Evolutionary conservation across 1,140 invertebrate species (phyloP).

Genomic region (Pseudoatta argentina): DNA sequence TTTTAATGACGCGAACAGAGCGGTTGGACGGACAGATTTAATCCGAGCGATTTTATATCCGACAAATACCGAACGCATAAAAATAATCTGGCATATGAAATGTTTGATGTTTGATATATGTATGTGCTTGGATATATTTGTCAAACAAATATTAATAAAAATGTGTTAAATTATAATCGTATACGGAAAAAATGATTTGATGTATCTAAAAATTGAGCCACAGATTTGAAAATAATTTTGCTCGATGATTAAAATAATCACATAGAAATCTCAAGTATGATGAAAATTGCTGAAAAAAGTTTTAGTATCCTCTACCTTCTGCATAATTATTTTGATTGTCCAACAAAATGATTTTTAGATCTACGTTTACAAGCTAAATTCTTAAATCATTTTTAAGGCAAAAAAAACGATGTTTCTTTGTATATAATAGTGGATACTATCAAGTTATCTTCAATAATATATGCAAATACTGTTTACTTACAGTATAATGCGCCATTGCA

Average conservation of each 20-base stretch:
- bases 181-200: no score
- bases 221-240: no score
- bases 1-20: constrained; percentile 37
- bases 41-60: background rate
- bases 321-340: no score
- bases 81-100: constrained; percentile 26
- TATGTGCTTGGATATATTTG: background rate
- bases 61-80: background rate
- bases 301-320: no score
- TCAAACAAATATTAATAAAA: constrained; percentile 19
- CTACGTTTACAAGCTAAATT: no score
- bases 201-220: no score
- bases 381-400: no score
- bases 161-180: background rate
- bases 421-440: background rate
- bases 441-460: background rate
- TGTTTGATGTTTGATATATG: background rate
- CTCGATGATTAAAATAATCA: no score
- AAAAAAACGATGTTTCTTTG: no score
- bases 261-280: no score
- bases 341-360: no score
- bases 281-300: no score
- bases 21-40: constrained; percentile 5
- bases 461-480: background rate
- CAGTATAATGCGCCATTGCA: background rate